Base-by-base conservation (phyloP, 2,113 vertebrate genomes). In the Osmerus eperlanus region DNA sequence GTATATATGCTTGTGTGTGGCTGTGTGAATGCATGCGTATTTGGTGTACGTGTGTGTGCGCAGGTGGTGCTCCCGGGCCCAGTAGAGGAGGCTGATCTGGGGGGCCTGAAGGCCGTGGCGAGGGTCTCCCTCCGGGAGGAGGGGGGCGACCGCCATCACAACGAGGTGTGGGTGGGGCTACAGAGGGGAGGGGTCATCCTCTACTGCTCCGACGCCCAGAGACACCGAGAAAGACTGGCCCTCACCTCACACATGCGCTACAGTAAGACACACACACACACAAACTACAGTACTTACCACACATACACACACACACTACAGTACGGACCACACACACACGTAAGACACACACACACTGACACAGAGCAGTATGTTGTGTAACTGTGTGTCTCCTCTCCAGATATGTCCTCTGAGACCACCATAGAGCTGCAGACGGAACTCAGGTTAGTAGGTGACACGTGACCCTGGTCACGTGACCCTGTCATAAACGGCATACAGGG, bases 31-130 rank as follows among this genome's bases (percentile, higher is more conserved):
- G 47, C 18, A 29, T 71, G 41, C 56, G 12, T 29, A 23, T 67
- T 41, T 47, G 12, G 47, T 6, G 16, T 32, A 5, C 19, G 47
- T 32, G n/a, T 21, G 32, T 2, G 9, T 4, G 1, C 0, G 6
- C 59, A 93, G 92, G 89, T 91, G 71, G 85, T 93, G 54, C 82
- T 92, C 0, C 90, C 90, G 0, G 76, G 73, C 1, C 77, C 80
- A 0, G 81, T 90, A 25, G 73, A 78, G 2, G 84, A 89, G 0
- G 85, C 78, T 0, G 90, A 92, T 23, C 83, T 93, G 68, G 60
- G 72, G 0, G 85, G 84, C 1, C 86, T 89, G 0, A 78, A 67
- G 0, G 90, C 88, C 0, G 85, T 89, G 28, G 89, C 91, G 52
- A 85, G 78, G 55, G 85, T 90, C 28, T 84, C 74, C 23, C 54